These are phyloP conservation scores for Haliclystus octoradiatus DNA, from an alignment of 30 jellyfish, hydroid and myxozoan genomes.

Conservation along the genomic window DNA sequence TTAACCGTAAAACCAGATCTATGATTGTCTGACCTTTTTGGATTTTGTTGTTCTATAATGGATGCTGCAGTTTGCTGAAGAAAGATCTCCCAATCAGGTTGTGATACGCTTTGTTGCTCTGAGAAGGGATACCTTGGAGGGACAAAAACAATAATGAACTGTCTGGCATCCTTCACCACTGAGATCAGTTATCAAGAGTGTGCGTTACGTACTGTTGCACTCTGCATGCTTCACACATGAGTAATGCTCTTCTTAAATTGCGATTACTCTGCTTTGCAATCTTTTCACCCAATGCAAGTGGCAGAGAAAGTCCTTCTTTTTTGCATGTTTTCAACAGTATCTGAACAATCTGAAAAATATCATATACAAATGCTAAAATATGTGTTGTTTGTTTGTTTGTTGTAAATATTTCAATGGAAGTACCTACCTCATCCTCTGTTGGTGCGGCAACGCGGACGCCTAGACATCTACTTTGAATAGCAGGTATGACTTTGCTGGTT, in stretches of 20 bases:
- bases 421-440: slow-evolving; percentile 86
- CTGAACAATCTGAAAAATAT: slow-evolving; percentile 40
- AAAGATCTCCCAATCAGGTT: slow-evolving; percentile 93
- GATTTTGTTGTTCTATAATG: slow-evolving; percentile 83
- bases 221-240: slow-evolving; percentile 95
- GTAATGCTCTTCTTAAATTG: slow-evolving; percentile 81
- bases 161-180: neutral
- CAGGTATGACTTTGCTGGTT: slow-evolving; percentile 93
- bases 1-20: no score
- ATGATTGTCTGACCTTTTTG: slow-evolving; percentile 44
- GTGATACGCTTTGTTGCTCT: slow-evolving; percentile 59
- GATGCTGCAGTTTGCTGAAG: slow-evolving; percentile 72
- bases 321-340: slow-evolving; percentile 61
- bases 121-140: slow-evolving; percentile 72
- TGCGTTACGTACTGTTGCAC: slow-evolving; percentile 72
- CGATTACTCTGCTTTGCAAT: slow-evolving; percentile 66
- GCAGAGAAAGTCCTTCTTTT: slow-evolving; percentile 66
- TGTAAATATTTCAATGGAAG: no score
- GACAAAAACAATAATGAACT: neutral
- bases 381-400: no score
- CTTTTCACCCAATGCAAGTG: slow-evolving; percentile 42
- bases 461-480: slow-evolving; percentile 95
- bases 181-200: neutral
- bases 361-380: neutral
- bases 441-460: slow-evolving; percentile 98